Evolutionary conservation across 2,113 vertebrate genomes (phyloP), one percentile per base, ranked within the genome.

Genomic region (Patagioenas fasciata): DNA sequence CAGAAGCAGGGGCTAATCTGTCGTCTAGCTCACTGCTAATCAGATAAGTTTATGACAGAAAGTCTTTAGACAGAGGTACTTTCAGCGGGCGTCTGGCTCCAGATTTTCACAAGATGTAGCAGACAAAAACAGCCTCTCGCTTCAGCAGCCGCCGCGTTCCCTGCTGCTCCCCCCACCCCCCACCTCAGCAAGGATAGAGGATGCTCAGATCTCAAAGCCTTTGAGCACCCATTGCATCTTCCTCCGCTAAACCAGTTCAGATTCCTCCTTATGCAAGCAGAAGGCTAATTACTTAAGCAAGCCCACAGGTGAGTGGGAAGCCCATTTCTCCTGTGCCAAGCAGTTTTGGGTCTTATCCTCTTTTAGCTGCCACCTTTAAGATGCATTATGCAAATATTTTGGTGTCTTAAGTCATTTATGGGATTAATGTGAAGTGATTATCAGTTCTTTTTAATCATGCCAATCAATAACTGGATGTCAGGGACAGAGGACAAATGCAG

Each of bases 371-470:
- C 98, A 98, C 96, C 97, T 98, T 88, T 98, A 98, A 98, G 98
- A 98, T 98, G 98, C 95, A 98, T 98, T 99, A 98, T 98, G 97
- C 98, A 99, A 98, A 98, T 98, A 98, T 98, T 98, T 90, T 85
- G 96, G 96, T 97, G 96, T 97, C 97, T 95, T 98, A 99, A 99
- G 99, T 97, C 96, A 98, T 98, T 99, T 98, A 99, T 95, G 97
- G 98, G 98, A 98, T 99, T 99, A 99, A 98, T 98, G 97, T 95
- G 97, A 98, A 97, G 97, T 91, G 95, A 98, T 98, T 98, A 98
- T 97, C 96, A 94, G 93, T 98, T 97, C 97, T 98, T 97, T 97
- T 98, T 97, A 95, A 96, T 97, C 98, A 91, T 88, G 92, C 96
- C 91, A 97, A 98, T 98, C 96, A 86, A 96, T 96, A 96, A 88